Evolutionary conservation across 1,140 invertebrate species (phyloP).

Genomic region (Drosophila bifasciata): DNA sequence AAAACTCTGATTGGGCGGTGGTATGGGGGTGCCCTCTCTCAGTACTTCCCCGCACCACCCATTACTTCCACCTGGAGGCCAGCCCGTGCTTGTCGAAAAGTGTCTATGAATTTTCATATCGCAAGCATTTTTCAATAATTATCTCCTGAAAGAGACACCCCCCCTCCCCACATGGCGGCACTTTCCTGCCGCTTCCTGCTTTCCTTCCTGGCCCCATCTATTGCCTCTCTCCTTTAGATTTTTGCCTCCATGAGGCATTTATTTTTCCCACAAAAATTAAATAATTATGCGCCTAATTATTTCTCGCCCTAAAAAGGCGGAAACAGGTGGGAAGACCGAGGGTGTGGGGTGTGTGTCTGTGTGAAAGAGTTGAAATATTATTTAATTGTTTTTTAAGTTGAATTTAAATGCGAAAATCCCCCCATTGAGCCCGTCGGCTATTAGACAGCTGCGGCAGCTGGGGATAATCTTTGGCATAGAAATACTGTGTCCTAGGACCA

Average conservation of each 20-base stretch:
- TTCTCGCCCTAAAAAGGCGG: slow-evolving; percentile 9
- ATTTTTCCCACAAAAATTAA: slow-evolving; percentile 53
- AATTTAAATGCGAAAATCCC: slow-evolving; percentile 38
- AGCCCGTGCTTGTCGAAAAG: slow-evolving; percentile 13
- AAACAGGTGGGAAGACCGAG: not conserved
- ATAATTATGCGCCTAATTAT: slow-evolving; percentile 75
- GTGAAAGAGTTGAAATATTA: slow-evolving; percentile 11
- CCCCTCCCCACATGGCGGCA: too few relatives aligned
- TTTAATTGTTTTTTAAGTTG: slow-evolving; percentile 65
- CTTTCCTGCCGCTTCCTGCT: too few relatives aligned
- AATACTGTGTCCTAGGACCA: too few relatives aligned
- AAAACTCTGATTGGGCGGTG: not conserved
- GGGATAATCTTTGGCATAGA: not conserved
- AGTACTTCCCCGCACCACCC: slow-evolving; percentile 29
- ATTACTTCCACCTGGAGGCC: not conserved
- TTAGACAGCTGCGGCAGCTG: slow-evolving; percentile 20
- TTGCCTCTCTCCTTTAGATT: slow-evolving; percentile 1
- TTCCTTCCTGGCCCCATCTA: too few relatives aligned
- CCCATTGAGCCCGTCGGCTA: slow-evolving; percentile 6
- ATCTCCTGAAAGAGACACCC: too few relatives aligned
- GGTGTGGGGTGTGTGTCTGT: too few relatives aligned
- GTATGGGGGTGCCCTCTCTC: slow-evolving; percentile 22
- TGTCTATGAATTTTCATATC: slow-evolving; percentile 72
- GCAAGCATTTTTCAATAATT: slow-evolving; percentile 58
- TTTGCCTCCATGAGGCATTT: slow-evolving; percentile 38